phyloP scores from a whole-genome alignment of 1,140 invertebrate species.

The Phymorhynchus buccinoides region DNA sequence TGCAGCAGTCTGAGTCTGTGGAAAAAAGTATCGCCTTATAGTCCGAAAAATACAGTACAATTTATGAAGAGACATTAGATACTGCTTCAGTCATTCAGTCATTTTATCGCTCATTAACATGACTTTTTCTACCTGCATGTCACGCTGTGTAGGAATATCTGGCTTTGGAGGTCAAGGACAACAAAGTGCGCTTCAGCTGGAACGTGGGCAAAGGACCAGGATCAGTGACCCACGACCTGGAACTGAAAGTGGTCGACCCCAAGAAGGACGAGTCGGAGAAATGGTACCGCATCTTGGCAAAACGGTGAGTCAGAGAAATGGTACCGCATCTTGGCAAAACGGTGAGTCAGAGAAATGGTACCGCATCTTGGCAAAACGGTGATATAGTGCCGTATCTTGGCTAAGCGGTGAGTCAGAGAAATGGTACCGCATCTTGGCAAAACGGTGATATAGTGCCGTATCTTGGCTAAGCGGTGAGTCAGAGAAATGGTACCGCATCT shows the following conservation, averaged over 20 bases:
- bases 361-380: neutral
- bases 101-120: too few species aligned
- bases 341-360: too few species aligned
- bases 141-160: conserved; percentile 79
- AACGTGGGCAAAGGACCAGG: conserved; percentile 82
- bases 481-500: too few species aligned
- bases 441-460: too few species aligned
- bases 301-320: conserved; percentile 82
- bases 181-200: conserved; percentile 84
- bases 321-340: conserved; percentile 82
- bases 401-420: neutral
- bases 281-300: conserved; percentile 84
- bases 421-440: neutral
- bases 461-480: too few species aligned
- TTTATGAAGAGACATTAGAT: too few species aligned
- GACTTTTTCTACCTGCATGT: too few species aligned
- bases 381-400: neutral
- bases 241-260: conserved; percentile 76
- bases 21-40: too few species aligned
- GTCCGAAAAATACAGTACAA: too few species aligned
- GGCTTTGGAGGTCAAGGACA: conserved; percentile 84
- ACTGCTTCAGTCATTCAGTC: too few species aligned
- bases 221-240: conserved; percentile 74
- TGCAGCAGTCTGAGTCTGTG: too few species aligned
- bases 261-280: conserved; percentile 77